Evolutionary conservation across 2,113 vertebrate genomes (phyloP), one percentile per base, ranked within the genome.

Genomic region (Osmerus mordax): DNA sequence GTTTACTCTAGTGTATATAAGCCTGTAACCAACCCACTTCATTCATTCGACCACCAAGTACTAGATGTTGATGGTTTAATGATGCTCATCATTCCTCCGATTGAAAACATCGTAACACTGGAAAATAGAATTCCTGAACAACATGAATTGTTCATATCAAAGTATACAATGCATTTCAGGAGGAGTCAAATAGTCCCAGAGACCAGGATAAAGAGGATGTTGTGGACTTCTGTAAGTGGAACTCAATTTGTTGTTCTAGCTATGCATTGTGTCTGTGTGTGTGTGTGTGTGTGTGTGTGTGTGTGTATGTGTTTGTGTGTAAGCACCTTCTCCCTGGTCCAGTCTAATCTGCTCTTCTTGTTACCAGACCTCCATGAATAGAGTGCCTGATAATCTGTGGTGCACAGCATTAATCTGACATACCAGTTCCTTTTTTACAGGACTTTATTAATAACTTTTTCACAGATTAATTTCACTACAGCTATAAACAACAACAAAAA

Each of bases 241-340:
- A 15, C 47, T 69, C 15, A 18, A 23, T 32, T 23, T 69, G 7
- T n/a, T 11, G 2, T 55, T 13, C 6, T n/a, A 18, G 25, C 23
- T 3, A 18, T 36, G 51, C 16, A 56, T 25, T 36, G 54, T 58
- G 23, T 29, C 51, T 18, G 18, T 58, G 47, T 58, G 60, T 14
- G 8, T 62, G 23, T 62, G 23, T 1, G 19, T 21, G 5, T 65
- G 13, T 65, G 32, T 65, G 41, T 21, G 5, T 64, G 13, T n/a
- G n/a, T n/a, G n/a, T n/a, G n/a, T n/a, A n/a, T n/a, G n/a, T 28
- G 36, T 21, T 8, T 13, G 15, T 55, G n/a, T 16, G 32, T 78
- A 75, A 64, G 67, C 67, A 74, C 51, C 66, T 74, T 69, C 69
- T 72, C 65, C n/a, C 56, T 29, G 32, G n/a, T 28, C 32, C 47